Evolutionary conservation across 2,888 invertebrate genomes (phyloP).

Genomic region (Hofmannophila pseudospretella): DNA sequence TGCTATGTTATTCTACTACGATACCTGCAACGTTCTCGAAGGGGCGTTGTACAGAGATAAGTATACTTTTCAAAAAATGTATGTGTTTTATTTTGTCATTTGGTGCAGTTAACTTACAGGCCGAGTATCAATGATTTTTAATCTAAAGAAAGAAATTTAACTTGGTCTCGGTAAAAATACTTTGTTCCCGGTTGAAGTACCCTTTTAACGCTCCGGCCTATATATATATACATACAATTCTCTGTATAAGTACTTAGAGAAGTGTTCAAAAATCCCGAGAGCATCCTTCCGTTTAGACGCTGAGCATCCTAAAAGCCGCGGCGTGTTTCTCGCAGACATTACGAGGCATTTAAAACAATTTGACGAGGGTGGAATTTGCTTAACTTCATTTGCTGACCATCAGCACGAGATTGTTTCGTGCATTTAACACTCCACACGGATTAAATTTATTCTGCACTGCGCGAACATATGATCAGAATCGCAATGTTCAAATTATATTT

Average conservation of each 20-base stretch:
- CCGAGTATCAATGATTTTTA: constrained; percentile 22
- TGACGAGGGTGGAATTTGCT: constrained; percentile 16
- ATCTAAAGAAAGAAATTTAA: constrained; percentile 47
- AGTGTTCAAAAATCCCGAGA: background rate
- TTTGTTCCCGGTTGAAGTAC: constrained; percentile 31
- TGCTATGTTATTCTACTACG: background rate
- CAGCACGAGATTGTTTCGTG: constrained; percentile 5
- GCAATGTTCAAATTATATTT: constrained; percentile 34
- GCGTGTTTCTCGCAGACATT: constrained; percentile 7
- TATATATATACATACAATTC: background rate
- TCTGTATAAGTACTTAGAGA: background rate
- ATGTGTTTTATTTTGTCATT: constrained; percentile 16
- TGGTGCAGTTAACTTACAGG: constrained; percentile 25
- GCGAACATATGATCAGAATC: background rate
- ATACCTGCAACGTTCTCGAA: constrained; percentile 5
- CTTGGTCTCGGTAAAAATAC: constrained; percentile 15
- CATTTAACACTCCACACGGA: constrained; percentile 5
- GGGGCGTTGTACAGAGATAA: no score
- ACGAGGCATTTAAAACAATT: constrained; percentile 12
- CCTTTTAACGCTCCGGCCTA: background rate
- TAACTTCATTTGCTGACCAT: constrained; percentile 14
- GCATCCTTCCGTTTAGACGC: constrained; percentile 2
- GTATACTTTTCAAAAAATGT: no score
- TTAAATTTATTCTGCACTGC: background rate
- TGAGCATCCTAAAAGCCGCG: constrained; percentile 2